Evolutionary conservation across 2,888 invertebrate genomes (phyloP), one percentile per base, ranked within the genome.

Genomic region (Pheosia tremula): DNA sequence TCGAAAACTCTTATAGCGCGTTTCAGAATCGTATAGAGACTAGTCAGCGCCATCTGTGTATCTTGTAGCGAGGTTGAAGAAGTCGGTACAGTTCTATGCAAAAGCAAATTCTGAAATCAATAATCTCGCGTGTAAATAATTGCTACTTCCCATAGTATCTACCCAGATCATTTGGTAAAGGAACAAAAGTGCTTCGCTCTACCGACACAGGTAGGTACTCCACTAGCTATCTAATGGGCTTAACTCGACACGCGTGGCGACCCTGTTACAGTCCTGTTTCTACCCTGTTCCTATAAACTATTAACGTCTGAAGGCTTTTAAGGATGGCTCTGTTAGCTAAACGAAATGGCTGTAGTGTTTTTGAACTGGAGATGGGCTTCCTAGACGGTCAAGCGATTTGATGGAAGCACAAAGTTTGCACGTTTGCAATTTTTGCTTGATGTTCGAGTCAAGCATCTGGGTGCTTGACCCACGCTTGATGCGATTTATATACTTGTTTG

Each of bases 191-290:
- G 37, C 55, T 55, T 39, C 6, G 39, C 8, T 3, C 38, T n/a
- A 55, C 53, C 53, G 39, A 55, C 55, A 8, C 39, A 55, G 54
- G 66, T 37, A 36, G 54, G 69, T 73, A 65, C 66, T 75, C 62
- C 8, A 64, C 56, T 59, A 62, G 50, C 58, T 68, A 63, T 63
- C 62, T 75, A 74, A 74, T 75, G 66, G 62, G 53, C 60, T 76
- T 71, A 72, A 75, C 71, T 74, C 61, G 59, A 60, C 65, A 64
- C 71, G 64, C 43, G 43, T 24, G 39, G 39, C 56, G 36, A 13
- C 56, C 39, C 47, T 47, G 47, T 47, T 47, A 47, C 47, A n/a
- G 47, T n/a, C 47, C 47, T 47, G 47, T 47, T 47, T 47, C 47
- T 47, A 57, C 62, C 57, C 38, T 68, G 64, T 60, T 59, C 57